These are phyloP conservation scores for Epizoanthus ramosus DNA, from an alignment of 92 coral and sea anemone species.

Conservation along the genomic window DNA sequence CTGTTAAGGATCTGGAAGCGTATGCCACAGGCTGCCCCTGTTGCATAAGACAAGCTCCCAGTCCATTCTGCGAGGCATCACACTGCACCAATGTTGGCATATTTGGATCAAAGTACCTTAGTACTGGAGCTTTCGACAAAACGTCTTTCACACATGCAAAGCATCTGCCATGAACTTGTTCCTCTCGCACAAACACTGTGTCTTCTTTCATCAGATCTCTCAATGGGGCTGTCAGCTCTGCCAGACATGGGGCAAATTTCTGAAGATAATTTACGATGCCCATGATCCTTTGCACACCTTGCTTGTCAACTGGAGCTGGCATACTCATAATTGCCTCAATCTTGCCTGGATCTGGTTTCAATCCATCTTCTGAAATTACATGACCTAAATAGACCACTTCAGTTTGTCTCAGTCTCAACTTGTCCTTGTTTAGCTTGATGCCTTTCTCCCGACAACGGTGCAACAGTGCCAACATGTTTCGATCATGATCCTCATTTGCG, in stretches of 20 bases:
- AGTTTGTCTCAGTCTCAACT: no score
- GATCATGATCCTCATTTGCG: slow-evolving; percentile 4
- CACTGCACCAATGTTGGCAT: slow-evolving; percentile 15
- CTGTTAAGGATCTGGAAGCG: background rate
- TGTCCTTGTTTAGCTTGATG: background rate
- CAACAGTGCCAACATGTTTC: background rate
- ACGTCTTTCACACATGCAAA: background rate
- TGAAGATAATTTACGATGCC: slow-evolving; percentile 33
- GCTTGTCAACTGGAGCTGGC: slow-evolving; percentile 14
- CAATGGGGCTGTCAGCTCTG: background rate
- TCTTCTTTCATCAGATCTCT: slow-evolving; percentile 7
- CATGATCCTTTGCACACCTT: slow-evolving; percentile 8
- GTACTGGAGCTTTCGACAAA: background rate
- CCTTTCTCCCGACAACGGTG: slow-evolving; percentile 4
- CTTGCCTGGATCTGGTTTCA: slow-evolving; percentile 13
- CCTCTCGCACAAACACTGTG: slow-evolving; percentile 15
- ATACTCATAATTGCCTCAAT: background rate
- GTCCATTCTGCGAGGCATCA: slow-evolving; percentile 14
- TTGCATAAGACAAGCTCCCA: slow-evolving; percentile 31
- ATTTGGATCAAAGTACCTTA: slow-evolving; percentile 9
- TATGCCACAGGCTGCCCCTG: slow-evolving; percentile 25
- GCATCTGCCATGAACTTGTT: slow-evolving; percentile 11
- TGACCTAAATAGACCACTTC: background rate
- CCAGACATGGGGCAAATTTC: slow-evolving; percentile 2
- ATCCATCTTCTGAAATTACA: background rate